These are phyloP conservation scores for Drosophila lowei DNA, from an alignment of 1,140 invertebrate genomes.

Conservation along the genomic window DNA sequence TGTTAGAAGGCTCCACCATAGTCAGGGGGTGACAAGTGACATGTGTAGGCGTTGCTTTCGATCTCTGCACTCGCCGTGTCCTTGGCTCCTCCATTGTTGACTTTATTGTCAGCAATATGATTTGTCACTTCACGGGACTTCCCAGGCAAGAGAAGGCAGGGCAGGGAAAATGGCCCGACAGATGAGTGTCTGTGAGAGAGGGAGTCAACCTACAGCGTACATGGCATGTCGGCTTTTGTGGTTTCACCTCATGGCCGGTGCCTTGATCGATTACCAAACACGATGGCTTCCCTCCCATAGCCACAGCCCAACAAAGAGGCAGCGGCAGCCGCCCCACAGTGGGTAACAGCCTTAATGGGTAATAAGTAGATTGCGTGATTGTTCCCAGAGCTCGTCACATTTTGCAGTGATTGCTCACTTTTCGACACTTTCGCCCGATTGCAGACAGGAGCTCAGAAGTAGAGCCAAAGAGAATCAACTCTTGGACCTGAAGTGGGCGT, in stretches of 20 bases:
- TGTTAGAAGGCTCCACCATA: slow-evolving; percentile 29
- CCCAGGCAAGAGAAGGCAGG: slow-evolving; percentile 7
- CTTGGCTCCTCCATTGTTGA: slow-evolving; percentile 53
- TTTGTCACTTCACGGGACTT: slow-evolving; percentile 65
- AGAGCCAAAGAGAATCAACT: slow-evolving; percentile 22
- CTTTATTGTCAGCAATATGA: slow-evolving; percentile 75
- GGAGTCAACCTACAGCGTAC: slow-evolving; percentile 5
- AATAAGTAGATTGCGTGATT: slow-evolving; percentile 81
- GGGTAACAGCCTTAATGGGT: slow-evolving; percentile 65
- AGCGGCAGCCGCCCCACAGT: slow-evolving; percentile 1
- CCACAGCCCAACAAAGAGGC: not conserved
- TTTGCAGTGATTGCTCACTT: slow-evolving; percentile 79
- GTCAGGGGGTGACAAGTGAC: slow-evolving; percentile 33
- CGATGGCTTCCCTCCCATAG: slow-evolving; percentile 13
- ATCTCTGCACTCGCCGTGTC: slow-evolving; percentile 47
- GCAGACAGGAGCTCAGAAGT: slow-evolving; percentile 15
- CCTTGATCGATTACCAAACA: slow-evolving; percentile 70
- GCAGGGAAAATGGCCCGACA: slow-evolving; percentile 29
- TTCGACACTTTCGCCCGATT: slow-evolving; percentile 63
- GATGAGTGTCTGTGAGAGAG: slow-evolving; percentile 38
- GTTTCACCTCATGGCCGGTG: slow-evolving; percentile 32
- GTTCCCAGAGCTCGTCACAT: slow-evolving; percentile 60
- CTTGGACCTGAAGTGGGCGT: slow-evolving; percentile 35
- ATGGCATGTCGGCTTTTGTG: slow-evolving; percentile 39
- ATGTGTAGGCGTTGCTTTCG: slow-evolving; percentile 41